Conservation (phyloP, 2,113 vertebrate genomes). For the Melanocharis versteri region DNA sequence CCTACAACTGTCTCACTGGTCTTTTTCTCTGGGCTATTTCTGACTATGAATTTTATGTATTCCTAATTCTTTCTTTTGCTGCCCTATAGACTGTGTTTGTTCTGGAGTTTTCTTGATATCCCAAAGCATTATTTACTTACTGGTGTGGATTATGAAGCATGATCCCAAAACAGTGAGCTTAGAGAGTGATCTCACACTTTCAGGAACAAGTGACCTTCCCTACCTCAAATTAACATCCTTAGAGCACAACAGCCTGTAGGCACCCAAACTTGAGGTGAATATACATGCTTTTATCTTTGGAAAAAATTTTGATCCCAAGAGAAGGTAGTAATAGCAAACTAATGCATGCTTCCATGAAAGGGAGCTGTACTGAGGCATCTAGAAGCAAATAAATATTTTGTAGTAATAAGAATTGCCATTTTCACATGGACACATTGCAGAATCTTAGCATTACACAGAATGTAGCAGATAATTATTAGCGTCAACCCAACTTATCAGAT, state of each 20-base stretch:
- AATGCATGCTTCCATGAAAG: neutral
- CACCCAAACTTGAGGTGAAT: neutral
- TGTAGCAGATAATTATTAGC: neutral
- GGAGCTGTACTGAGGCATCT: neutral
- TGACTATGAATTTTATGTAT: neutral
- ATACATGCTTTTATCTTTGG: neutral
- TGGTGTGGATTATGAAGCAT: neutral
- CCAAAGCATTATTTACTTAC: neutral
- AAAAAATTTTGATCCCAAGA: neutral
- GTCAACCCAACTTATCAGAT: neutral
- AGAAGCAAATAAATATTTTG: neutral
- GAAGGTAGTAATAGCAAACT: neutral
- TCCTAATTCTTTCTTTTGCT: neutral
- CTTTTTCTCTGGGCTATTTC: neutral
- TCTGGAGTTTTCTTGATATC: neutral
- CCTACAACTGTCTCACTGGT: neutral
- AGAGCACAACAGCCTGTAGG: neutral
- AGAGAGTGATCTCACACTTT: neutral
- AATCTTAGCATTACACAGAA: neutral
- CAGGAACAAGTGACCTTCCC: neutral
- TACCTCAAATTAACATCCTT: neutral
- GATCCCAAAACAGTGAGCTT: neutral
- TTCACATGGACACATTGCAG: neutral
- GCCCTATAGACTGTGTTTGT: neutral
- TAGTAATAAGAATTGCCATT: neutral